A percentile compares a stretch with the other conserved stretches of the same genome.
Evolutionary conservation across 2,797 vertebrate genomes (phyloP).

Genomic region (Microhierax caerulescens): DNA sequence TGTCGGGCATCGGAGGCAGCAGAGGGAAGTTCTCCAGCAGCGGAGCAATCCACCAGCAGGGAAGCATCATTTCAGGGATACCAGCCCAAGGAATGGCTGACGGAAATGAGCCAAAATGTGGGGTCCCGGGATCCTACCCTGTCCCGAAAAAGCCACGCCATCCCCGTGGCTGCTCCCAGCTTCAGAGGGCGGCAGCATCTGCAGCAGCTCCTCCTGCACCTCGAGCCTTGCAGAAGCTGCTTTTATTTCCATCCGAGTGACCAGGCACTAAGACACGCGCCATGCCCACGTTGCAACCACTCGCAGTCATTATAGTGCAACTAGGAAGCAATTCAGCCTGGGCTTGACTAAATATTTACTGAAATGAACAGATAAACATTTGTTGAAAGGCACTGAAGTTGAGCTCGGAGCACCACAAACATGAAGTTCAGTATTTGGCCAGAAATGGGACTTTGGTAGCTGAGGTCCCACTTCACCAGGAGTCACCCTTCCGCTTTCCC

Average conservation of each 20-base stretch:
- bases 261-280: not conserved
- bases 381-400: not conserved
- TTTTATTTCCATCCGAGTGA: not conserved
- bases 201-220: not conserved
- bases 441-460: not conserved
- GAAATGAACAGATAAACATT: not conserved
- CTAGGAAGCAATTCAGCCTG: not conserved
- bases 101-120: accelerated
- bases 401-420: not conserved
- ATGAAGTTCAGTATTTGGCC: not conserved
- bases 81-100: accelerated
- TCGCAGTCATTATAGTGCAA: accelerated
- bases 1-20: not conserved
- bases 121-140: not conserved
- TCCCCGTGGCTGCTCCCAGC: not conserved
- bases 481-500: not conserved
- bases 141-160: not conserved
- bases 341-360: not conserved
- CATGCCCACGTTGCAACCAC: not conserved
- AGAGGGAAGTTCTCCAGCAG: not conserved
- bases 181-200: not conserved
- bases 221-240: not conserved
- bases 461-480: not conserved
- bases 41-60: not conserved
- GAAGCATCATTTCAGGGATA: not conserved